These are phyloP conservation scores for Haliaeetus leucogaster DNA, from an alignment of 2,113 vertebrate species.

Conservation along the genomic window DNA sequence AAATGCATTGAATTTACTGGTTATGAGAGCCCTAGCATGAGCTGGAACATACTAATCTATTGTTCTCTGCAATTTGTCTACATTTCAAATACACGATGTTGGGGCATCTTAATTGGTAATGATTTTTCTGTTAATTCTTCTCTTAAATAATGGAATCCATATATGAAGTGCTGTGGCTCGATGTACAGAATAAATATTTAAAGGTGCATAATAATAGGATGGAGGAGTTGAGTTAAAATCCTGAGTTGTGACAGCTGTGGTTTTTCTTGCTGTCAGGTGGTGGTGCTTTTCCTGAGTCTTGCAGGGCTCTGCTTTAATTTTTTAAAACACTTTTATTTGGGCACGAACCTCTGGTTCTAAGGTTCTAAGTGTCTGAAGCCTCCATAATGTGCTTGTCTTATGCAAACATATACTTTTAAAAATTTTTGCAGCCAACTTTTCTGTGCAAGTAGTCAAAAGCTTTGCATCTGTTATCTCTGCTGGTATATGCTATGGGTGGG, in stretches of 20 bases:
- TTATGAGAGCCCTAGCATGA: background rate
- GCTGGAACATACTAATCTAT: background rate
- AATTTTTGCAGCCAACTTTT: conserved; percentile 75
- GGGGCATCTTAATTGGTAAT: background rate
- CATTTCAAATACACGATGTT: background rate
- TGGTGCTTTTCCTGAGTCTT: background rate
- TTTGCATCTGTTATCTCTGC: conserved; percentile 78
- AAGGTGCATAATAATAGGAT: background rate
- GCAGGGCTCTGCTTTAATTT: background rate
- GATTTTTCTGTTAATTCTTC: background rate
- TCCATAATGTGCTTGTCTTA: background rate
- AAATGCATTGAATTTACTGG: background rate
- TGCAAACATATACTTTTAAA: background rate
- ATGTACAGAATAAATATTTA: background rate
- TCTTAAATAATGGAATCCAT: background rate
- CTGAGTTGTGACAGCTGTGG: background rate
- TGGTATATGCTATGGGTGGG: conserved; percentile 83
- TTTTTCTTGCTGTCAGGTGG: background rate
- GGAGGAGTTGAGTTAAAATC: background rate
- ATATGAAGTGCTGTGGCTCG: background rate
- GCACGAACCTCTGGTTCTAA: background rate
- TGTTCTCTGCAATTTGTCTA: background rate
- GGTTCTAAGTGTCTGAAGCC: background rate
- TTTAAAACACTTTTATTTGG: background rate
- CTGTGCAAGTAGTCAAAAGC: conserved; percentile 79